Percentiles rank a stretch among this genome's conserved stretches.
Evolutionary conservation across 1,140 invertebrate genomes (phyloP).

Genomic region (Diplogasteroides magnus): DNA sequence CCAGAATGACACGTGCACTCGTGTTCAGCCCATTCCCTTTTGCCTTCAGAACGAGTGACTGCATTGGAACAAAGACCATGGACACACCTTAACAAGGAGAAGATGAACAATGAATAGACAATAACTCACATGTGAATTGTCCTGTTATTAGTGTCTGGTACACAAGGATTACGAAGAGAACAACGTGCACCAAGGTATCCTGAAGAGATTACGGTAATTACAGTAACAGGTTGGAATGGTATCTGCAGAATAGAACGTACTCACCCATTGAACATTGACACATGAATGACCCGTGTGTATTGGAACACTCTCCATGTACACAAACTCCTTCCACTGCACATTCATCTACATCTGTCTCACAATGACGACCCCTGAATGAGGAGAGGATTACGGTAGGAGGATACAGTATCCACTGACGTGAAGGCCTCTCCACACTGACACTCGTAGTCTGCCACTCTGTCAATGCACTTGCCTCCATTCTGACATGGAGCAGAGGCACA

Average conservation of each 20-base stretch:
- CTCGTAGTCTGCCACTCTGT: constrained; percentile 49
- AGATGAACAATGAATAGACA: background rate
- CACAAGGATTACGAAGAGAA: constrained; percentile 42
- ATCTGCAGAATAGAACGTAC: background rate
- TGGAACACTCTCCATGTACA: constrained; percentile 41
- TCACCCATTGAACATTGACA: constrained; percentile 32
- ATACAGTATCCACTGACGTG: constrained; percentile 2
- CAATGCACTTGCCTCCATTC: constrained; percentile 44
- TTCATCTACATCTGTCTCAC: constrained; percentile 47
- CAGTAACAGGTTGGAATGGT: background rate
- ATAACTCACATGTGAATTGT: constrained; percentile 36
- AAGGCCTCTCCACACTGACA: constrained; percentile 44
- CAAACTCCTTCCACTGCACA: constrained; percentile 37
- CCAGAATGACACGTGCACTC: constrained; percentile 46
- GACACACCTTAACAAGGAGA: constrained; percentile 32
- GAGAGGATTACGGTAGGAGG: background rate
- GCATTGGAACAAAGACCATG: constrained; percentile 47
- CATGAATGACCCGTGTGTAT: constrained; percentile 40
- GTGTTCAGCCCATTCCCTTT: constrained; percentile 34
- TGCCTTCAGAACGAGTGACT: constrained; percentile 29
- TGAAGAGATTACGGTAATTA: constrained; percentile 3
- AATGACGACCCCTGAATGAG: constrained; percentile 32
- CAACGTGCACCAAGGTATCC: constrained; percentile 45
- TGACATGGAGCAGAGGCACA: constrained; percentile 34
- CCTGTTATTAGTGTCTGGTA: constrained; percentile 33